A percentile compares a stretch with the other conserved stretches of the same genome.
Conservation (phyloP, 2,113 vertebrate genomes). For the Lepisosteus osseus region DNA sequence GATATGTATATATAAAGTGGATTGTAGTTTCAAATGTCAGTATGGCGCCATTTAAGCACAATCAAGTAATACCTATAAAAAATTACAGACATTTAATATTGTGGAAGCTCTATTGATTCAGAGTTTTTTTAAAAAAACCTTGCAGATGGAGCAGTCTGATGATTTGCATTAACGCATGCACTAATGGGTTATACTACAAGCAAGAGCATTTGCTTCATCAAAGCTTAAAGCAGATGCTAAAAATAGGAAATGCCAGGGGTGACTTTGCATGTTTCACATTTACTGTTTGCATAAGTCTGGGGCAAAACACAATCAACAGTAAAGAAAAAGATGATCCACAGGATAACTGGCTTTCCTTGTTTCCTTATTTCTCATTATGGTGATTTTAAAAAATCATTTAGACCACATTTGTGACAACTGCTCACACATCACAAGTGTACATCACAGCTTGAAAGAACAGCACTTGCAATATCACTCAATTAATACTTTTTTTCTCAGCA, state of each 20-base stretch:
- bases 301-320: neutral
- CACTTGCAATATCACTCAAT: too few relatives aligned
- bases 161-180: slow-evolving; percentile 38
- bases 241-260: slow-evolving; percentile 15
- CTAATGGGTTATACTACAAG: slow-evolving; percentile 9
- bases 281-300: slow-evolving; percentile 1
- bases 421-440: too few relatives aligned
- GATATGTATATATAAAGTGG: too few relatives aligned
- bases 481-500: too few relatives aligned
- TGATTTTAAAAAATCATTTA: too few relatives aligned
- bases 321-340: neutral
- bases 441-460: too few relatives aligned
- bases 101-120: slow-evolving; percentile 44
- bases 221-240: slow-evolving; percentile 12
- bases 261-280: slow-evolving; percentile 10
- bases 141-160: slow-evolving; percentile 25
- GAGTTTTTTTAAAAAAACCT: slow-evolving; percentile 12
- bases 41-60: too few relatives aligned
- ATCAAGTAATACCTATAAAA: neutral
- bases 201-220: slow-evolving; percentile 11
- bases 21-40: too few relatives aligned
- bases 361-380: too few relatives aligned
- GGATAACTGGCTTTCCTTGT: too few relatives aligned
- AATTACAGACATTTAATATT: slow-evolving; percentile 20
- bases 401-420: too few relatives aligned